These are phyloP conservation scores for Ivindomyrus marchei DNA, from an alignment of 2,113 vertebrate genomes.

Conservation along the genomic window DNA sequence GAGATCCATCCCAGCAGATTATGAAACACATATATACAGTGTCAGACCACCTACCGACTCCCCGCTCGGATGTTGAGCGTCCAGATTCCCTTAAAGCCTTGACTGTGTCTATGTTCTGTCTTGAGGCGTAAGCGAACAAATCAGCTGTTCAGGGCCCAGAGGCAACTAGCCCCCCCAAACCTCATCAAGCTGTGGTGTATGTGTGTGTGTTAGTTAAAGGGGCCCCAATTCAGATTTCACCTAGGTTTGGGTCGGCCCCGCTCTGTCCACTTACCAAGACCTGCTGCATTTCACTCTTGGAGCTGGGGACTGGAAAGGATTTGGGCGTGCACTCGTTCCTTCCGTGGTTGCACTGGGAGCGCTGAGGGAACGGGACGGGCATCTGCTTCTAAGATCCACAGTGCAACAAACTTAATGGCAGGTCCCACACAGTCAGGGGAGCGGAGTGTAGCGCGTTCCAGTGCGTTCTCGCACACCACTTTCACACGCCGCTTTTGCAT, in stretches of 20 bases:
- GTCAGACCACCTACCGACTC: background rate
- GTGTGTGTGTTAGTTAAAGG: background rate
- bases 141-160: no score
- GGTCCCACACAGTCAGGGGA: background rate
- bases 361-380: slow-evolving; percentile 54
- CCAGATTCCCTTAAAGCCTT: background rate
- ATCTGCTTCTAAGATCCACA: slow-evolving; percentile 51
- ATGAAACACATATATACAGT: background rate
- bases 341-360: slow-evolving; percentile 36
- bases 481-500: background rate
- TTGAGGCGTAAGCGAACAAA: background rate
- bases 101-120: background rate
- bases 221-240: background rate
- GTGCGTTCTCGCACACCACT: no score
- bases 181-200: background rate
- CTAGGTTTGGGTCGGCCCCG: background rate
- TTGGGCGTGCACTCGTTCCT: slow-evolving; percentile 51
- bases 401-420: background rate
- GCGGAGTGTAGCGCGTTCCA: background rate
- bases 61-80: background rate
- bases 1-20: background rate
- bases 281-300: slow-evolving; percentile 61
- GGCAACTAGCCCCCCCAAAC: background rate
- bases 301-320: slow-evolving; percentile 51
- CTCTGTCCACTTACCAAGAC: slow-evolving; percentile 52